Conservation (phyloP, 2,797 vertebrate genomes). For the Galaxias olidus region DNA sequence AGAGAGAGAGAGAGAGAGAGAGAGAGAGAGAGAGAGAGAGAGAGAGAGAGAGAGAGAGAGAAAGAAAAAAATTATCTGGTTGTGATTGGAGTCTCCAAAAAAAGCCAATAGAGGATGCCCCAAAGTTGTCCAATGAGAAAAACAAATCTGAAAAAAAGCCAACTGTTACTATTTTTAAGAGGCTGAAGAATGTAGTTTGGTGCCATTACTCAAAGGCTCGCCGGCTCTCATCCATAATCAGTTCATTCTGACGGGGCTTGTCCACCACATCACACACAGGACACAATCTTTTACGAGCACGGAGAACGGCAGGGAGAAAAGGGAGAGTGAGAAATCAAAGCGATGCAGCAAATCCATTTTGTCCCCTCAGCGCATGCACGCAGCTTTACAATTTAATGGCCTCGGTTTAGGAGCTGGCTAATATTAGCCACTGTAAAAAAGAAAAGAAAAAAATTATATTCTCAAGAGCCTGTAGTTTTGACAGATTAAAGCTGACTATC, state of each 20-base stretch:
- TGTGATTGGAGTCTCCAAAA: slow-evolving; percentile 73
- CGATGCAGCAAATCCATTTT: slow-evolving; percentile 56
- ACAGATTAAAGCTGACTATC: slow-evolving; percentile 33
- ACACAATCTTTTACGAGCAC: slow-evolving; percentile 69
- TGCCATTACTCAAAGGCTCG: slow-evolving; percentile 78
- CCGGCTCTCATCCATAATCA: slow-evolving; percentile 76
- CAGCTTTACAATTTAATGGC: slow-evolving; percentile 46
- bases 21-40: slow-evolving; percentile 28
- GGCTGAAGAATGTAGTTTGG: slow-evolving; percentile 73
- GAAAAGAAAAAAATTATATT: slow-evolving; percentile 22
- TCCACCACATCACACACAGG: slow-evolving; percentile 77
- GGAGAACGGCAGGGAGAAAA: slow-evolving; percentile 49
- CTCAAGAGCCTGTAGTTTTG: not conserved
- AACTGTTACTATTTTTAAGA: slow-evolving; percentile 82
- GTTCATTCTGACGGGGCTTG: slow-evolving; percentile 76
- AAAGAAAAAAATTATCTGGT: slow-evolving; percentile 69
- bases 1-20: slow-evolving; percentile 56
- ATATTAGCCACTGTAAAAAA: slow-evolving; percentile 55
- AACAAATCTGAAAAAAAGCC: slow-evolving; percentile 70
- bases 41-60: too few species aligned
- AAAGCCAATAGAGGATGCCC: slow-evolving; percentile 71
- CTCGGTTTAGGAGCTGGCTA: slow-evolving; percentile 38
- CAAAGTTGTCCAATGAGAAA: slow-evolving; percentile 70
- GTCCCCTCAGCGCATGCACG: slow-evolving; percentile 46
- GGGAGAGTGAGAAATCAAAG: slow-evolving; percentile 62